Conservation (phyloP, 2,797 vertebrate genomes). For the Adelosebastes latens region DNA sequence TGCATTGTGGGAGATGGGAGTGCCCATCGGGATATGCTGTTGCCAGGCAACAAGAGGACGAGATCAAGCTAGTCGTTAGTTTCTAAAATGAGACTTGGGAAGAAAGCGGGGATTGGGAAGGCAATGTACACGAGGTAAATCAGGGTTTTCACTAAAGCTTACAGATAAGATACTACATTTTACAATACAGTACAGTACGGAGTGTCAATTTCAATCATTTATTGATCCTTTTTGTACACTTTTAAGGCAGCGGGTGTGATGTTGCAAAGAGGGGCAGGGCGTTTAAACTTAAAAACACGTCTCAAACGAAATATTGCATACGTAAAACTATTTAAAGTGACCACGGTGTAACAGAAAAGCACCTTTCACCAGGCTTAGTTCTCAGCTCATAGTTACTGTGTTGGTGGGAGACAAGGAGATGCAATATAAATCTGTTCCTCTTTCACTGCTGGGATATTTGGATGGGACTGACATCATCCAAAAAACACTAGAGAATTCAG, state of each 20-base stretch:
- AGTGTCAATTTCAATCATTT: slow-evolving; percentile 71
- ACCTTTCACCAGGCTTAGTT: slow-evolving; percentile 50
- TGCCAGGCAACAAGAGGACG: slow-evolving; percentile 79
- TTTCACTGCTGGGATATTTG: slow-evolving; percentile 59
- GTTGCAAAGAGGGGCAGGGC: slow-evolving; percentile 27
- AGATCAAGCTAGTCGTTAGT: slow-evolving; percentile 78
- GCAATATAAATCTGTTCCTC: slow-evolving; percentile 49
- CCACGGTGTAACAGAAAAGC: slow-evolving; percentile 44
- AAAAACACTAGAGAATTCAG: slow-evolving; percentile 60
- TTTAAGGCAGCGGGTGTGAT: slow-evolving; percentile 49
- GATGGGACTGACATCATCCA: slow-evolving; percentile 61
- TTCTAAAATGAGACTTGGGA: slow-evolving; percentile 78
- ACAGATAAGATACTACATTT: slow-evolving; percentile 63
- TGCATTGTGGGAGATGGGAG: slow-evolving; percentile 83
- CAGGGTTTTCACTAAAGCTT: slow-evolving; percentile 61
- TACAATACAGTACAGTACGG: slow-evolving; percentile 70
- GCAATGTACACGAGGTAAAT: slow-evolving; percentile 73
- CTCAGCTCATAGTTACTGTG: slow-evolving; percentile 48
- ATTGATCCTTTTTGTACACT: slow-evolving; percentile 74
- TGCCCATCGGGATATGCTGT: slow-evolving; percentile 74
- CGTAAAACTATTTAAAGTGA: slow-evolving; percentile 64
- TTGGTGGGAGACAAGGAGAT: slow-evolving; percentile 47
- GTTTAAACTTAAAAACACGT: slow-evolving; percentile 30
- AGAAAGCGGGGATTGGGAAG: slow-evolving; percentile 48
- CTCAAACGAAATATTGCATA: slow-evolving; percentile 32